Evolutionary conservation across 2,113 vertebrate genomes (phyloP), one percentile per base, ranked within the genome.

Genomic region (Chunga burmeisteri): DNA sequence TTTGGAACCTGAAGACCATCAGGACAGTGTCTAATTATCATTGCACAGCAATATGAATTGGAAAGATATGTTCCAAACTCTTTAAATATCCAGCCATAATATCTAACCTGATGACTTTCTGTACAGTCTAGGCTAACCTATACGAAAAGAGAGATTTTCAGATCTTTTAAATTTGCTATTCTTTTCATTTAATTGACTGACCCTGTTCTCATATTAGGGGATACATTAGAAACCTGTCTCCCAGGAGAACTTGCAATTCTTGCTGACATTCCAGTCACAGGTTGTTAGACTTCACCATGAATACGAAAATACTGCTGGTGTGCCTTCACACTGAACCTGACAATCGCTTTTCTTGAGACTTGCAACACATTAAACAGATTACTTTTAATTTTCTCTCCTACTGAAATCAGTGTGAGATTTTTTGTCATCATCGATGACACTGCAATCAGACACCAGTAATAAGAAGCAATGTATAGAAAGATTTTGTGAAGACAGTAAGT

Each of bases 151-250:
- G 21, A 78, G 11, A 70, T 93, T 73, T 96, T 90, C 26, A 42
- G 9, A 25, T 83, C n/a, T 83, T 93, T 88, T 83, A n/a, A 92
- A 55, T 40, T 81, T 86, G 27, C 11, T 11, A 47, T 80, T 91
- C 30, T 58, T 83, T 92, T 77, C 1, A 77, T 83, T 92, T 88
- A 94, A 88, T 94, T 90, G 92, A 40, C 40, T 94, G 82, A 73
- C 53, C 40, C 27, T 86, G 36, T 70, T 85, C 78, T 93, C 32
- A 11, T 94, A 26, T 46, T 36, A 66, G 20, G 13, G 22, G 38
- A 52, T 47, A 20, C 12, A 74, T 88, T 70, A 66, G 50, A 83
- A 80, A 86, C 4, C 36, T 72, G 19, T 73, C 62, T 94, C 27
- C 14, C 15, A 29, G 21, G 21, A 74, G 27, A 87, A 36, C 12